These are phyloP conservation scores for Lamellibrachia luymesi DNA, from an alignment of 1,140 invertebrate genomes.

Conservation along the genomic window DNA sequence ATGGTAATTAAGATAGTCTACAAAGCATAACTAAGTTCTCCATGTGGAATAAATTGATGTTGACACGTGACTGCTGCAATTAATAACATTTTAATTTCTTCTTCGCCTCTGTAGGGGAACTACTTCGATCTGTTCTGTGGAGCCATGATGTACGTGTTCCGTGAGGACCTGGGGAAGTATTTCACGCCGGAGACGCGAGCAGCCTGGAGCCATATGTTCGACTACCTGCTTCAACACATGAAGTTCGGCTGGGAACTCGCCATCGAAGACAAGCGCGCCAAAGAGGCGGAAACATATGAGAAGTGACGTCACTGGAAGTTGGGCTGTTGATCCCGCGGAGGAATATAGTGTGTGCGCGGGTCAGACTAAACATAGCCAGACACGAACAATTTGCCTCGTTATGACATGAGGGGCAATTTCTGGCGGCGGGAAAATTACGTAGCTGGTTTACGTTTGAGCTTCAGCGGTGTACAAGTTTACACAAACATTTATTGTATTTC, in stretches of 20 bases:
- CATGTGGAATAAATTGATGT: too few species aligned
- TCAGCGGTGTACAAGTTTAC: not conserved
- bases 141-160: conserved; percentile 18
- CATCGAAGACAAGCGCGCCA: not conserved
- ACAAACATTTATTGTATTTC: not conserved
- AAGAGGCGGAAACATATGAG: not conserved
- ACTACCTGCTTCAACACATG: conserved; percentile 13
- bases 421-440: not conserved
- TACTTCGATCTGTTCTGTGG: conserved; percentile 16
- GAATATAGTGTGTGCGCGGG: not conserved
- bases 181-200: not conserved
- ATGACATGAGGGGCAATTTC: not conserved
- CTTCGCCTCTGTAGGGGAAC: not conserved
- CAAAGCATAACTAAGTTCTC: too few species aligned
- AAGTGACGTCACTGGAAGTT: not conserved
- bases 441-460: not conserved
- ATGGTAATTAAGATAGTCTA: too few species aligned
- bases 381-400: not conserved
- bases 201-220: conserved; percentile 18
- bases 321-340: not conserved
- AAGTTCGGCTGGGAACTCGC: conserved; percentile 14
- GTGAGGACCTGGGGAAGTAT: not conserved
- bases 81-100: not conserved
- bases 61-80: too few species aligned
- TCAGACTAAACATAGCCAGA: not conserved